Evolutionary conservation across 2,113 vertebrate species (phyloP), one percentile per base, ranked within the genome.

Genomic region (Rousettus leschenaultii): DNA sequence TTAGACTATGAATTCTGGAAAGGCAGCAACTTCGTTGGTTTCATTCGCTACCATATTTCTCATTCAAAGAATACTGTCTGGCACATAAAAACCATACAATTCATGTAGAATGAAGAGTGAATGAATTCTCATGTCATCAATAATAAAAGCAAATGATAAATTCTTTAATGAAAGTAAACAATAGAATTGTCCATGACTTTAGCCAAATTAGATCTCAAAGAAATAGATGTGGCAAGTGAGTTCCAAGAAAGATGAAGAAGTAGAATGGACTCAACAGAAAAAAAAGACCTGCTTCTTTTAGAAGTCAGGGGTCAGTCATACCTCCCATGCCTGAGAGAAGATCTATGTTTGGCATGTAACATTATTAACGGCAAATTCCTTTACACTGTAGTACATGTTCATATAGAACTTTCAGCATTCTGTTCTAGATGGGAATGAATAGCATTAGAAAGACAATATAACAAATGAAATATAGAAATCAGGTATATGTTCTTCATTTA

Each of bases 111-210:
- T 63, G 79, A 86, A 70, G 51, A 96, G 93, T 59, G 45, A 73
- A 92, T 80, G 21, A 89, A 73, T 86, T 83, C 30, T 92, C 9
- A 71, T 82, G 24, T 55, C 59, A 65, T 68, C 3, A 45, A 7
- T 80, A 86, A 82, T 33, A n/a, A 93, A 71, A 97, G 55, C 11
- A 89, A 83, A 91, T 51, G 2, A 95, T 14, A 92, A 84, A 92
- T 53, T 2, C 86, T 19, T 92, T 94, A 24, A 77, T 82, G 86
- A 90, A 84, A 79, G 21, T 70, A 53, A 87, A 51, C 55, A 78
- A 68, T 9, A 89, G 55, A 35, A 33, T 82, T 66, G 2, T 28
- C 26, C 18, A 48, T 77, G 57, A 68, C 59, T 68, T 95, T 26
- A 73, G 70, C 21, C 61, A 78, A 94, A 74, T 82, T 75, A 71